A percentile compares a stretch with the other conserved stretches of the same genome.
These are phyloP conservation scores for Danio choprae DNA, from an alignment of 2,797 vertebrate species.

Conservation along the genomic window DNA sequence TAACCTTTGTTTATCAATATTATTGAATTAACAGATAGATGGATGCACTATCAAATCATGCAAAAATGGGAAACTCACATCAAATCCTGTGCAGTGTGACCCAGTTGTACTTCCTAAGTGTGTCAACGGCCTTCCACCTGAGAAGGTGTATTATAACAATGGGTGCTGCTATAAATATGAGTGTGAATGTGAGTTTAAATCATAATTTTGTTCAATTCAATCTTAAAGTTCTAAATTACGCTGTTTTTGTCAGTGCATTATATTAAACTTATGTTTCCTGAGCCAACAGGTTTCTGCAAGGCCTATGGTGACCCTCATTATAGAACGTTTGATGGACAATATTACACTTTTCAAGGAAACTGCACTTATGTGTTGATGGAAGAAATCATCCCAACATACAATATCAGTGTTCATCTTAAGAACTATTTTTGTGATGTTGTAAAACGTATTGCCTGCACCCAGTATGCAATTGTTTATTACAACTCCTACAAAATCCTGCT, in stretches of 20 bases:
- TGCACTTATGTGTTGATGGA: constrained; percentile 90
- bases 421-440: constrained; percentile 82
- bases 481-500: constrained; percentile 58
- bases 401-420: constrained; percentile 82
- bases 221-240: constrained; percentile 62
- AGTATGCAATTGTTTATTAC: constrained; percentile 70
- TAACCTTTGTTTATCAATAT: neutral
- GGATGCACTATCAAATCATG: constrained; percentile 81
- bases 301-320: constrained; percentile 94
- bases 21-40: constrained; percentile 58
- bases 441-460: constrained; percentile 67
- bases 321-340: constrained; percentile 87
- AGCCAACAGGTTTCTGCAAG: constrained; percentile 81
- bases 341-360: constrained; percentile 90
- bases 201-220: neutral
- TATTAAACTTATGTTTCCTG: neutral
- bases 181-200: constrained; percentile 86
- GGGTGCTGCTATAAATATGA: constrained; percentile 87
- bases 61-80: constrained; percentile 66
- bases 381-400: constrained; percentile 77
- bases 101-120: constrained; percentile 72
- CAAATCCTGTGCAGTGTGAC: constrained; percentile 66
- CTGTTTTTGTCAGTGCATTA: neutral
- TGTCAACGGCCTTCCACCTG: constrained; percentile 75
- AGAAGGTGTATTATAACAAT: constrained; percentile 71